Evolutionary conservation across 2,113 vertebrate species (phyloP).

Genomic region (Saguinus midas): DNA sequence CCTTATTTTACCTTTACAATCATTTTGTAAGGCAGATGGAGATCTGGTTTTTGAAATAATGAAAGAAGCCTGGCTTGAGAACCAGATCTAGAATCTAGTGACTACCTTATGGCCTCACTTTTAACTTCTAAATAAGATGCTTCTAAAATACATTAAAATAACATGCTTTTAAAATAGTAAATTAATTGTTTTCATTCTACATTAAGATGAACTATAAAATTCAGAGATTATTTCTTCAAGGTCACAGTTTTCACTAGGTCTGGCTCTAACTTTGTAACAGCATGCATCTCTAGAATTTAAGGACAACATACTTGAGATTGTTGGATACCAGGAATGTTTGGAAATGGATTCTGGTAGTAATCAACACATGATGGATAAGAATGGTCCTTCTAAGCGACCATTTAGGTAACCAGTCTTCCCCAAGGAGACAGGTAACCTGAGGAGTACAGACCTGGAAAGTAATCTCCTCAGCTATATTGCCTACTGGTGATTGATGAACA

Average conservation of each 20-base stretch:
- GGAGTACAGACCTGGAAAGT: not conserved
- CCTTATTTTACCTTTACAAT: not conserved
- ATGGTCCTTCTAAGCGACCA: not conserved
- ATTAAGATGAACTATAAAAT: not conserved
- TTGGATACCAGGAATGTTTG: not conserved
- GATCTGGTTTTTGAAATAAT: not conserved
- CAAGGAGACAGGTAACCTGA: not conserved
- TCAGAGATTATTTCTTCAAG: not conserved
- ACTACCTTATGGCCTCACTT: not conserved
- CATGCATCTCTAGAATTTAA: not conserved
- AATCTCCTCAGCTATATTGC: conserved; percentile 1
- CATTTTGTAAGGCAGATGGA: not conserved
- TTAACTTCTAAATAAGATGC: conserved; percentile 22
- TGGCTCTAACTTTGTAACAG: not conserved
- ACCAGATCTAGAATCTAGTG: not conserved
- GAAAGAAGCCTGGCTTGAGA: not conserved
- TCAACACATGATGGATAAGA: not conserved
- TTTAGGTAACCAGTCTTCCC: not conserved
- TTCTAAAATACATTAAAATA: not conserved
- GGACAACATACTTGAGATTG: not conserved
- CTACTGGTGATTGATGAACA: conserved; percentile 24
- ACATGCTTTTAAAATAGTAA: not conserved
- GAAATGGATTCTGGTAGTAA: not conserved
- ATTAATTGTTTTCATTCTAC: not conserved
- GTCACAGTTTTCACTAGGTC: not conserved